Base-by-base conservation (phyloP, 2,113 vertebrate genomes). In the Glareola pratincola region DNA sequence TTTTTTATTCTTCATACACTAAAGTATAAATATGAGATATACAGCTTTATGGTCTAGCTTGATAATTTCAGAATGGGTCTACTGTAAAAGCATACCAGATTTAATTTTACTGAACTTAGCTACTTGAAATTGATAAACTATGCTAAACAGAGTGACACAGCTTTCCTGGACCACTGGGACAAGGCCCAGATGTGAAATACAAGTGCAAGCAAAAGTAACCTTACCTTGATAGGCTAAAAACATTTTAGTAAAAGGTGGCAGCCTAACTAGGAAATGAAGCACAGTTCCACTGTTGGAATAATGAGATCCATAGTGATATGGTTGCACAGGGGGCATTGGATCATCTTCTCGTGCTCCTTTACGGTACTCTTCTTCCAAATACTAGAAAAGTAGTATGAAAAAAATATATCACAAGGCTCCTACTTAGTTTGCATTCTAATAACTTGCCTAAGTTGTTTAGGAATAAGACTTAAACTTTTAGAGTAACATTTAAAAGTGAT, bases 181-280 rank as follows among this genome's bases (percentile, higher is more conserved):
- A 89, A 85, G 30, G 53, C 34, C 23, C 23, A 51, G 16, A 48
- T 24, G 5, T 39, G 29, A 96, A 59, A 91, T 15, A 6, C 11
- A 89, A 72, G 30, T 27, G 18, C 41, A 80, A 64, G 36, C 29
- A 89, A 53, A 83, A 48, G 32, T 20, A 68, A 62, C 39, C 82
- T 96, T 96, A 99, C 99, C 99, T 98, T 99, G 99, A 88, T 99
- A 99, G 41, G 99, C 99, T 60, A 99, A 98, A 90, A 99, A 99
- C 99, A 99, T 99, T 96, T 99, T 99, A 47, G 99, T 99, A 95
- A 99, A 99, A 32, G 99, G 99, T 19, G 99, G 99, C 98, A 99
- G 98, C 73, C 99, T 98, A 94, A 99, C 99, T 79, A 99, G 97
- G 97, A 99, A 99, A 97, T 99, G 99, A 47, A 99, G 98, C 74